Conservation (phyloP, 2,888 invertebrate genomes). For the Congeria kusceri region DNA sequence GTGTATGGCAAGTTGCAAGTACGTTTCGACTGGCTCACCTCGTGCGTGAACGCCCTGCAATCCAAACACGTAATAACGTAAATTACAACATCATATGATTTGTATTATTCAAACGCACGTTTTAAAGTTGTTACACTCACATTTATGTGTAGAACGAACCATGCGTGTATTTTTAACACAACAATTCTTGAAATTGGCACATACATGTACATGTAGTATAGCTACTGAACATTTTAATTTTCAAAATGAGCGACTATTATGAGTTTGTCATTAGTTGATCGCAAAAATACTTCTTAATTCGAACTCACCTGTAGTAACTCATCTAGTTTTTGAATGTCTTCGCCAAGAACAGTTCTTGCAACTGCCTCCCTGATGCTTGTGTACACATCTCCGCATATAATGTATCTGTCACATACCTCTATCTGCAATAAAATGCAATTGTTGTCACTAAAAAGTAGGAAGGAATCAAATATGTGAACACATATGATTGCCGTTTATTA, state of each 20-base stretch:
- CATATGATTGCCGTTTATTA: background rate
- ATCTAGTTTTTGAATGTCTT: conserved; percentile 44
- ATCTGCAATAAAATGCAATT: conserved; percentile 42
- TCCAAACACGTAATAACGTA: background rate
- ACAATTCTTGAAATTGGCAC: too few relatives aligned
- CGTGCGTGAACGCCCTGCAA: conserved; percentile 17
- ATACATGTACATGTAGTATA: too few relatives aligned
- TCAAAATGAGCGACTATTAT: too few relatives aligned
- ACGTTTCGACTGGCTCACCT: conserved; percentile 41
- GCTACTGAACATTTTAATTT: too few relatives aligned
- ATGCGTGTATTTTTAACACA: too few relatives aligned
- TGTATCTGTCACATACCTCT: conserved; percentile 69
- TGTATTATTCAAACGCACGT: too few relatives aligned
- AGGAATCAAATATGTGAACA: too few relatives aligned
- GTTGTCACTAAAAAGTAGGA: background rate
- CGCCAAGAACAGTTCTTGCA: conserved; percentile 60
- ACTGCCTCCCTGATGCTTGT: conserved; percentile 63
- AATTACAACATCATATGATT: background rate
- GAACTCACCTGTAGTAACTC: conserved; percentile 53
- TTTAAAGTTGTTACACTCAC: too few relatives aligned
- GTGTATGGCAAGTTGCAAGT: conserved; percentile 64
- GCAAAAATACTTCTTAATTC: background rate
- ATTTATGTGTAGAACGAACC: too few relatives aligned
- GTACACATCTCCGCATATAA: conserved; percentile 69
- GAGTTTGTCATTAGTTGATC: background rate